phyloP scores from a whole-genome alignment of 2,113 vertebrate species.

The Hepsetus odoe region DNA sequence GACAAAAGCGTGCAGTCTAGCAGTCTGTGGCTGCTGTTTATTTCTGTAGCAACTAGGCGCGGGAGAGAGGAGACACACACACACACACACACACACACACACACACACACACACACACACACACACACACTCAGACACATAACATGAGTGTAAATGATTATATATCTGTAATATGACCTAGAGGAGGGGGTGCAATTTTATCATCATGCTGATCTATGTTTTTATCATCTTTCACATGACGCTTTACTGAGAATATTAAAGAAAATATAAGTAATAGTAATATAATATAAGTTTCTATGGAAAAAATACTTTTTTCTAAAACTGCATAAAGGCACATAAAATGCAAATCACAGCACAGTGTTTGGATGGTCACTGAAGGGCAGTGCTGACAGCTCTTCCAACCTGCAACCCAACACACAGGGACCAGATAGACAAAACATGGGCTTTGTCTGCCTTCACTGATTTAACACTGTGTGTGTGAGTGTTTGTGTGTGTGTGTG shows the following conservation, averaged over 20 bases:
- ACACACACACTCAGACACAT: background rate
- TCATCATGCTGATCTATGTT: too few species aligned
- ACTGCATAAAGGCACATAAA: constrained; percentile 16
- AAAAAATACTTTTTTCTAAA: background rate
- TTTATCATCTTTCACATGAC: too few species aligned
- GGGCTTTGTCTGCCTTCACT: constrained; percentile 12
- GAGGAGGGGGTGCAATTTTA: too few species aligned
- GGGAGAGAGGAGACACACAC: background rate
- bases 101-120: constrained; percentile 25
- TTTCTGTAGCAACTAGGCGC: constrained; percentile 52
- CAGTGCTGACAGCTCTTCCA: background rate
- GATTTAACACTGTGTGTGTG: constrained; percentile 5
- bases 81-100: constrained; percentile 10
- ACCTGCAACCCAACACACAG: constrained; percentile 26
- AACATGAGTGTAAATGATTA: background rate
- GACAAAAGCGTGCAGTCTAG: constrained; percentile 52
- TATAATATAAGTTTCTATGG: too few species aligned
- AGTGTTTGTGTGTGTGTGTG: background rate
- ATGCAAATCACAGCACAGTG: constrained; percentile 26
- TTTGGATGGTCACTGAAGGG: constrained; percentile 19
- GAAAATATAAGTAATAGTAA: too few species aligned
- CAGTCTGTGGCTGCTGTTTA: constrained; percentile 50
- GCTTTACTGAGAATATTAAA: too few species aligned
- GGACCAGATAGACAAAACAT: constrained; percentile 17
- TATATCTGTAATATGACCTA: background rate